phyloP scores from a whole-genome alignment of 1,140 invertebrate species.

The Akabosia matsudoensis region DNA sequence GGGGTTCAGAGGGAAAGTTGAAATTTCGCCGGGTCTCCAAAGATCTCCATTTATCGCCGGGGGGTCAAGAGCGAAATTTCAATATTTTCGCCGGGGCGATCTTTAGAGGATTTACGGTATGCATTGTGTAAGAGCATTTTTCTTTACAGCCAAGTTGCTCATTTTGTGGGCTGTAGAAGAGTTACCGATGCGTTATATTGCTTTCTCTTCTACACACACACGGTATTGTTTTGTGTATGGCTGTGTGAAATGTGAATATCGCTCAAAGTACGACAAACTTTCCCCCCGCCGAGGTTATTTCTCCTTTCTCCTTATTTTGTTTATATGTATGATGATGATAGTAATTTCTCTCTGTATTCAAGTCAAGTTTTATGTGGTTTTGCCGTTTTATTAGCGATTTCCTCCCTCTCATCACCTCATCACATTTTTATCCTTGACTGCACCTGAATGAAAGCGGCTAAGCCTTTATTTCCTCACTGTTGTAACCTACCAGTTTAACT shows the following conservation, averaged over 20 bases:
- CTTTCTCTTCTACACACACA: not conserved
- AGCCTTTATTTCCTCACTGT: not conserved
- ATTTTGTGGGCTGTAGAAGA: not conserved
- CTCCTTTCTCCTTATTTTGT: constrained; percentile 5
- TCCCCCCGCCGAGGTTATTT: too few species aligned
- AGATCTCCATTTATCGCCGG: too few species aligned
- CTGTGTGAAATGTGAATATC: not conserved
- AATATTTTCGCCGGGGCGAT: too few species aligned
- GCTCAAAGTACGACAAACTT: too few species aligned
- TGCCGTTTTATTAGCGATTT: constrained; percentile 21
- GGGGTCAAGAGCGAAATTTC: too few species aligned
- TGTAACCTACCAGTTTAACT: not conserved
- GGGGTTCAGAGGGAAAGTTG: too few species aligned
- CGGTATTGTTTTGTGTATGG: not conserved
- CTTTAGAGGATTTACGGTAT: too few species aligned
- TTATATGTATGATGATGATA: constrained; percentile 23
- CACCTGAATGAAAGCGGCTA: constrained; percentile 16
- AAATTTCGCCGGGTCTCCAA: too few species aligned
- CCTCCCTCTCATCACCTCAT: constrained; percentile 24
- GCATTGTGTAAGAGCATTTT: not conserved
- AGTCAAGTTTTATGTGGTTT: constrained; percentile 22
- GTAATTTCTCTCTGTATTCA: constrained; percentile 16
- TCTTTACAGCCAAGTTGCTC: too few species aligned
- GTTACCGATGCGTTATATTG: constrained; percentile 9
- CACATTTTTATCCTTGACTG: constrained; percentile 23